These are phyloP conservation scores for Andrena bicolor DNA, from an alignment of 2,888 invertebrate species.

Conservation along the genomic window DNA sequence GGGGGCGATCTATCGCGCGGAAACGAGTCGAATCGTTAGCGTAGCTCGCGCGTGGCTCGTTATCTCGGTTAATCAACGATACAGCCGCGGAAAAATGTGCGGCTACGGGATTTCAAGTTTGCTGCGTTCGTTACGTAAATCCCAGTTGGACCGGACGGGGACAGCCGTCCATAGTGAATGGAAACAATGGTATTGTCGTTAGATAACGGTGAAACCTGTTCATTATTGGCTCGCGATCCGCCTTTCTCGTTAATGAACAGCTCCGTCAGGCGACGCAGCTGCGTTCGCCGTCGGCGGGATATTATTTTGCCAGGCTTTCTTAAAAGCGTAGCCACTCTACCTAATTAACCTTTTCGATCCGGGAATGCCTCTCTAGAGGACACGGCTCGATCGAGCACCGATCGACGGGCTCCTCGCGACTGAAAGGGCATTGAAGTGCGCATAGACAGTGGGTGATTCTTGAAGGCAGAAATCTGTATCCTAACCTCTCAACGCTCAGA, in stretches of 20 bases:
- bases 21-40: too few species aligned
- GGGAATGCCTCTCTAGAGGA: conserved; percentile 21
- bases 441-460: too few species aligned
- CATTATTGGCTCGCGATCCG: conserved; percentile 51
- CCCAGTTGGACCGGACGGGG: conserved; percentile 3
- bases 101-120: background rate
- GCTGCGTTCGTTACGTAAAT: conserved; percentile 37
- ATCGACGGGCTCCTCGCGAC: background rate
- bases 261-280: conserved; percentile 12
- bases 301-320: conserved; percentile 37
- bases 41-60: too few species aligned
- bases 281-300: conserved; percentile 10
- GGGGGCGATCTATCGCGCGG: too few species aligned
- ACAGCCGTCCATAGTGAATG: conserved; percentile 7
- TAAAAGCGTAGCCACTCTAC: conserved; percentile 38
- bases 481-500: too few species aligned
- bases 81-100: too few species aligned
- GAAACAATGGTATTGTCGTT: conserved; percentile 51
- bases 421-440: conserved; percentile 11
- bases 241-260: conserved; percentile 59
- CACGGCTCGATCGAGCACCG: conserved; percentile 6
- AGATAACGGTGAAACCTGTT: conserved; percentile 43
- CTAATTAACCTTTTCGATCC: conserved; percentile 42
- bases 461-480: too few species aligned
- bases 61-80: too few species aligned